Evolutionary conservation across 23 tunicate genomes (phyloP).

Genomic region (Botrylloides violaceus): DNA sequence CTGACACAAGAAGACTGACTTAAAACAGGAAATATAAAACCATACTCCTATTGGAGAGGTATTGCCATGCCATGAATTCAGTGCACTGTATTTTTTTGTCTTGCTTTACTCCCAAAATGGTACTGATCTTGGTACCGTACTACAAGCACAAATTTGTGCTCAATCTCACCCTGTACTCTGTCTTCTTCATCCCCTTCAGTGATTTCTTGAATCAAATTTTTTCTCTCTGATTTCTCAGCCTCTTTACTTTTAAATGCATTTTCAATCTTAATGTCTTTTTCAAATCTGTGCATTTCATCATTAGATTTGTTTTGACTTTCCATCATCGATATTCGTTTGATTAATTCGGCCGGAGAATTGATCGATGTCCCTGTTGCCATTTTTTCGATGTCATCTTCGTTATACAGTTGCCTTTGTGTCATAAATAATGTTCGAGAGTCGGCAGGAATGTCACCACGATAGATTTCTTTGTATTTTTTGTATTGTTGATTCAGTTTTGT

Average conservation of each 20-base stretch:
- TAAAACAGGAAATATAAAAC: too few relatives aligned
- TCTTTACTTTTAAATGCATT: neutral
- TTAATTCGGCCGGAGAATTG: conserved; percentile 46
- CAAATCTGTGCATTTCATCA: neutral
- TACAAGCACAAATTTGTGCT: too few relatives aligned
- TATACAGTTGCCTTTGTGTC: conserved; percentile 19
- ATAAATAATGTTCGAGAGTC: conserved; percentile 54
- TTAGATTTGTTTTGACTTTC: neutral
- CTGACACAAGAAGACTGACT: too few relatives aligned
- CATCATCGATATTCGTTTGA: conserved; percentile 26
- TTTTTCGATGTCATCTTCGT: neutral
- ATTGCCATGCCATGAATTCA: too few relatives aligned
- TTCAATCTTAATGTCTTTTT: neutral
- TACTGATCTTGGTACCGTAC: too few relatives aligned
- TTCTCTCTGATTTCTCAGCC: neutral
- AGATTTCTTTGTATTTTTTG: conserved; percentile 43
- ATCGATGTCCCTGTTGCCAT: conserved; percentile 2
- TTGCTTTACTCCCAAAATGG: too few relatives aligned
- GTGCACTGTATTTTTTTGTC: too few relatives aligned
- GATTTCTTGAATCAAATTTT: conserved; percentile 16
- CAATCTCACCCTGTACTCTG: too few relatives aligned
- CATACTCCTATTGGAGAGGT: too few relatives aligned
- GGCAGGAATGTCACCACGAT: conserved; percentile 72
- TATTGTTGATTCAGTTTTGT: conserved; percentile 28
- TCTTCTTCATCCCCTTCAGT: neutral